Base-by-base conservation (phyloP, 2,888 invertebrate genomes). In the Ferrisia virgata region DNA sequence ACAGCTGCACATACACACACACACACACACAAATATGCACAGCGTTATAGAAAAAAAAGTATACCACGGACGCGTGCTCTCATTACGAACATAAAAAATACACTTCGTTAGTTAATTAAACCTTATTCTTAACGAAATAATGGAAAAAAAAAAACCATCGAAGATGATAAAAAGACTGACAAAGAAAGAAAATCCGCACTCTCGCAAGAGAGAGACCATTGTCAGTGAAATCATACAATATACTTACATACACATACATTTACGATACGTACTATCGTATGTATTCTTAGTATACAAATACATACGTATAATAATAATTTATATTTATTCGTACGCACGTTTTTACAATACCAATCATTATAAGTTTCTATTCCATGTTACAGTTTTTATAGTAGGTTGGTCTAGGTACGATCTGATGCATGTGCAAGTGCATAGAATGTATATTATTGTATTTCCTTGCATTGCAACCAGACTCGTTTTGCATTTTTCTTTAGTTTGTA, bases 31-130 rank as follows among this genome's bases (percentile, higher is more conserved):
- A 18, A 47, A n/a, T n/a, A 47, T n/a, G 18, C 4, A n/a, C 18
- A 47, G n/a, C 47, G n/a, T 3, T 43, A 15, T 15, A 43, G 15
- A 43, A 13, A 3, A 3, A 72, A 72, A 72, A 72, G 72, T 72
- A 72, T n/a, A 33, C 72, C 72, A 72, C 33, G 33, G 33, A 72
- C 72, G 72, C 72, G 72, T 72, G 72, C 72, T 33, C 72, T 72
- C 72, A 72, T 72, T 72, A 72, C 33, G 6, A 72, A 72, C 72
- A n/a, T 33, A 31, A 25, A n/a, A n/a, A 22, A n/a, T n/a, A 72
- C 28, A 72, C 72, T n/a, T 33, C 25, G 33, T 13, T 47, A 18
- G 72, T 72, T 64, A 72, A 72, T 72, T 72, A 72, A 72, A 72
- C 22, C 25, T 72, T 36, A 33, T 33, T 72, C 33, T 33, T 72